Conservation (phyloP, 1,140 invertebrate genomes). For the Zaprionus taronus region DNA sequence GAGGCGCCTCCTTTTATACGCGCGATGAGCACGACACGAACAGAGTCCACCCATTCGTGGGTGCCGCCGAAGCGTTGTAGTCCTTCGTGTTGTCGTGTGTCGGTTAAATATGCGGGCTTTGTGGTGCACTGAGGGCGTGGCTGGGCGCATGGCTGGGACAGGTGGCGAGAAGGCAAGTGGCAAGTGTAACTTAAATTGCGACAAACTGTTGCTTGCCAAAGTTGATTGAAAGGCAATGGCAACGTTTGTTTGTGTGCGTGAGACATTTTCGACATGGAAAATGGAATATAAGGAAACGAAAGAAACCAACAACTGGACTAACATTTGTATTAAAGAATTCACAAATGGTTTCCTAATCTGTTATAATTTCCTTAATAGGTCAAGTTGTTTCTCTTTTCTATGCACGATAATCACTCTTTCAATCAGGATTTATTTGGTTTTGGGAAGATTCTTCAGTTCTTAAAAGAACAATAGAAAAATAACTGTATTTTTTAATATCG, state of each 20-base stretch:
- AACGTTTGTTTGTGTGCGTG: not conserved
- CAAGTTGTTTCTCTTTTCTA: too few relatives aligned
- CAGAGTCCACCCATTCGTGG: constrained; percentile 17
- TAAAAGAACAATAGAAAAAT: not conserved
- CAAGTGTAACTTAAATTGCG: constrained; percentile 77
- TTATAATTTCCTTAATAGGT: not conserved
- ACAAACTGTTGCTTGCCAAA: constrained; percentile 76
- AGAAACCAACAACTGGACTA: not conserved
- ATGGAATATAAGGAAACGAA: not conserved
- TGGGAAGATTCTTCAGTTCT: not conserved
- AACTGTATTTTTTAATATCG: not conserved
- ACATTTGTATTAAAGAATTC: not conserved
- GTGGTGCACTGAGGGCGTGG: constrained; percentile 14
- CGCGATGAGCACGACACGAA: constrained; percentile 23
- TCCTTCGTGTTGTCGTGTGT: constrained; percentile 27
- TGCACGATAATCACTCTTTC: too few relatives aligned
- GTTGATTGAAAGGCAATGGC: constrained; percentile 47
- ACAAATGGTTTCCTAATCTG: not conserved
- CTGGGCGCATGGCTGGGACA: constrained; percentile 40
- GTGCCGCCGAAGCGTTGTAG: constrained; percentile 17
- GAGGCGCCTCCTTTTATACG: constrained; percentile 67
- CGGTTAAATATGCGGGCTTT: constrained; percentile 27
- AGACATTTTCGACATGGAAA: not conserved
- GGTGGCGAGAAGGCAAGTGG: constrained; percentile 69
- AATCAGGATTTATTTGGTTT: not conserved